Evolutionary conservation across 2,888 invertebrate genomes (phyloP).

Genomic region (Ectemnius continuus): DNA sequence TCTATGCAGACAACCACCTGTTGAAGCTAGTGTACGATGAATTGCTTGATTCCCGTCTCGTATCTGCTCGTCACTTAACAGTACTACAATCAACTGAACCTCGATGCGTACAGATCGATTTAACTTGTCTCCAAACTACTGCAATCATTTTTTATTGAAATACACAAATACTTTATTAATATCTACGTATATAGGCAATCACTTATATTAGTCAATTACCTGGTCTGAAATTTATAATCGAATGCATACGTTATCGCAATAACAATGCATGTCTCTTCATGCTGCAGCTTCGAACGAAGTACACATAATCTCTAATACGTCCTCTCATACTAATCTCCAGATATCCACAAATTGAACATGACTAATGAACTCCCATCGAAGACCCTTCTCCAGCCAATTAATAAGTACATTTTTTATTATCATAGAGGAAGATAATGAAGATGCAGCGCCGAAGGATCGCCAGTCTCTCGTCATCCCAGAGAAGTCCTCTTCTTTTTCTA

Average conservation of each 20-base stretch:
- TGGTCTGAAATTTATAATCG: conserved; percentile 27
- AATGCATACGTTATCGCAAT: conserved; percentile 22
- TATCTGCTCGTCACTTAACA: conserved; percentile 3
- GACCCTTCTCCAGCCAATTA: conserved; percentile 13
- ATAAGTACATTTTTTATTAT: conserved; percentile 27
- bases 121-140: not conserved
- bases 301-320: conserved; percentile 13
- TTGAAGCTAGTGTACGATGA: conserved; percentile 22
- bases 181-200: not conserved
- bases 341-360: conserved; percentile 14
- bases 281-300: conserved; percentile 41
- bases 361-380: not conserved
- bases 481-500: conserved; percentile 92
- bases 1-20: conserved; percentile 3
- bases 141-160: not conserved
- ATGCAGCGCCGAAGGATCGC: conserved; percentile 76
- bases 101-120: conserved; percentile 6
- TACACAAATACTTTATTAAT: too few species aligned
- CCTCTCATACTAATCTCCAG: conserved; percentile 26
- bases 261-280: conserved; percentile 54
- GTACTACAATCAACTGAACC: not conserved
- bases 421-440: conserved; percentile 73
- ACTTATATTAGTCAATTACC: conserved; percentile 29
- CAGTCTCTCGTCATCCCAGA: conserved; percentile 89
- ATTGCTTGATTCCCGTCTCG: conserved; percentile 30